Evolutionary conservation across 1,140 invertebrate genomes (phyloP).

Genomic region (Lerema accius): DNA sequence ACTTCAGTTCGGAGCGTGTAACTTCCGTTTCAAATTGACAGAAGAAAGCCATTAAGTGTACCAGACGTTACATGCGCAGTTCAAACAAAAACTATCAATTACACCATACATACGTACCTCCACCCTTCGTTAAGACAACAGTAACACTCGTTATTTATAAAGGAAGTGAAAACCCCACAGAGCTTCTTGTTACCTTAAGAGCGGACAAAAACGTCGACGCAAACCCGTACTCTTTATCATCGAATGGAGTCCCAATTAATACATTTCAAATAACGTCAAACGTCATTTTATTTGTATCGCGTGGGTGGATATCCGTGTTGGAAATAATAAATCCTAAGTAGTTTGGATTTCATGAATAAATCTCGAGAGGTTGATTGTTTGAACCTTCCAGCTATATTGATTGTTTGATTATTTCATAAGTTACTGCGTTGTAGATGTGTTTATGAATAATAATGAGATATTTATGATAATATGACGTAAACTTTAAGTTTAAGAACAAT

Average conservation of each 20-base stretch:
- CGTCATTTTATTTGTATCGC: constrained; percentile 23
- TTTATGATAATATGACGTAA: constrained; percentile 17
- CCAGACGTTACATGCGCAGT: constrained; percentile 22
- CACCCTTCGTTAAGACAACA: constrained; percentile 27
- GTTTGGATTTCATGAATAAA: constrained; percentile 25
- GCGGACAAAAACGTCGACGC: constrained; percentile 16
- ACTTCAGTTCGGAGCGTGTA: constrained; percentile 17
- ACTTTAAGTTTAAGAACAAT: constrained; percentile 18
- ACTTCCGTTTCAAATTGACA: constrained; percentile 35
- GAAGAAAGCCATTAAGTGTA: constrained; percentile 34
- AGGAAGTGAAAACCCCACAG: constrained; percentile 26
- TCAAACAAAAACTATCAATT: constrained; percentile 34
- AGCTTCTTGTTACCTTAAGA: constrained; percentile 7
- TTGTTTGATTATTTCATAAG: constrained; percentile 14
- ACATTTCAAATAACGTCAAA: constrained; percentile 28
- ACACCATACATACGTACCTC: constrained; percentile 27
- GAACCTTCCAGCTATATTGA: constrained; percentile 18
- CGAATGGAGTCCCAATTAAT: constrained; percentile 34
- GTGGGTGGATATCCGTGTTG: constrained; percentile 24
- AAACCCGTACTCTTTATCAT: constrained; percentile 20
- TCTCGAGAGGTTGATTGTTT: constrained; percentile 13
- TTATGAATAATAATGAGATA: constrained; percentile 17
- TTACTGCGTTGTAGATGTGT: constrained; percentile 23
- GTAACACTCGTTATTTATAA: constrained; percentile 26
- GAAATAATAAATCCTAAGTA: constrained; percentile 24